Conservation (phyloP, 1,140 invertebrate species). For the Gonatopus flavifemur region DNA sequence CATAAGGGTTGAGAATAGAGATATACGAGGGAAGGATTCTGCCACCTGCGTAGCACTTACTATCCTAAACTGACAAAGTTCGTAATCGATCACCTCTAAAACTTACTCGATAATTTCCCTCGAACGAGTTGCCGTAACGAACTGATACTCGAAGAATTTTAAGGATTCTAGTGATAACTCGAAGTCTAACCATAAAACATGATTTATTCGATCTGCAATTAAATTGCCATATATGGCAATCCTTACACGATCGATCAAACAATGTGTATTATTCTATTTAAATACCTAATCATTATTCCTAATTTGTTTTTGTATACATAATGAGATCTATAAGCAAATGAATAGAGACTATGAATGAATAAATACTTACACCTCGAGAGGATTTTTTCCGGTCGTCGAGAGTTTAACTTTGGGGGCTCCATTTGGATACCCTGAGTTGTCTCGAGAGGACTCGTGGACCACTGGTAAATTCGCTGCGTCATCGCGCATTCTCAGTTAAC, state of each 20-base stretch:
- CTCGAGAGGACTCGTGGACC: constrained; percentile 52
- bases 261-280: too few species aligned
- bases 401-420: constrained; percentile 49
- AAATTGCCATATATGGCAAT: too few species aligned
- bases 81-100: not conserved
- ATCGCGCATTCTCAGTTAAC: constrained; percentile 57
- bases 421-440: constrained; percentile 50
- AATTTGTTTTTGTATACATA: too few species aligned
- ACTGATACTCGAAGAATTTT: too few species aligned
- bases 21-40: not conserved
- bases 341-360: too few species aligned
- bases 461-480: constrained; percentile 57
- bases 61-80: not conserved
- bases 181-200: too few species aligned
- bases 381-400: constrained; percentile 45
- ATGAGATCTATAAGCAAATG: too few species aligned
- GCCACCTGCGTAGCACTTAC: not conserved
- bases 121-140: not conserved
- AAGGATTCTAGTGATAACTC: too few species aligned
- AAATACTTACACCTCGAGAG: constrained; percentile 56
- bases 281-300: too few species aligned
- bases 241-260: too few species aligned
- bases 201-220: too few species aligned
- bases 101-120: not conserved
- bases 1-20: too few species aligned